Conservation (phyloP, 2,797 vertebrate genomes). For the Sylvia borin region DNA sequence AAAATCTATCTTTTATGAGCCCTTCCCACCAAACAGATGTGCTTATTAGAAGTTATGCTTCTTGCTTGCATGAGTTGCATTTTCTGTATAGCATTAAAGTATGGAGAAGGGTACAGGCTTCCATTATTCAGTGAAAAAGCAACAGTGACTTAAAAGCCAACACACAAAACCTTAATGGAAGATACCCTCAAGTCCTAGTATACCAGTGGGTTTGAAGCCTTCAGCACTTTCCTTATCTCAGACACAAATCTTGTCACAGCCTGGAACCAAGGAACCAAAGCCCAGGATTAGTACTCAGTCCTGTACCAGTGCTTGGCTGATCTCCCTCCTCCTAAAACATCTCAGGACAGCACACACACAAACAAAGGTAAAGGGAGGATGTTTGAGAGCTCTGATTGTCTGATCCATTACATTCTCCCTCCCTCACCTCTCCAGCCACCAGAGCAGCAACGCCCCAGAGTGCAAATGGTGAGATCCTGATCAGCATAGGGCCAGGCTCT, state of each 20-base stretch:
- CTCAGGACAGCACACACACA: not conserved
- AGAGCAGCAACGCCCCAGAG: fast-evolving
- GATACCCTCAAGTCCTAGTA: not conserved
- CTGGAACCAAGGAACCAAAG: not conserved
- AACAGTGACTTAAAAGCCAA: not conserved
- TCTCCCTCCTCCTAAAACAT: not conserved
- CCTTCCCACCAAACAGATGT: not conserved
- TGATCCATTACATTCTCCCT: not conserved
- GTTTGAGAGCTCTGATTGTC: not conserved
- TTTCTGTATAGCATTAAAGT: not conserved
- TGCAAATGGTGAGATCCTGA: fast-evolving
- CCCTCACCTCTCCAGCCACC: not conserved
- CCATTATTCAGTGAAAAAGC: not conserved
- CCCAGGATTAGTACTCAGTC: not conserved
- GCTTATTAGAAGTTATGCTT: not conserved
- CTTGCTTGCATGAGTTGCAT: not conserved
- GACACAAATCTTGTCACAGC: not conserved
- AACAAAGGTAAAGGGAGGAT: not conserved
- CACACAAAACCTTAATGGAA: not conserved
- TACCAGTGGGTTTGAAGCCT: not conserved
- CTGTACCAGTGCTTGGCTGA: not conserved
- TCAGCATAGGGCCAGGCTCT: not conserved
- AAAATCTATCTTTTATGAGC: not conserved
- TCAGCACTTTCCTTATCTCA: not conserved
- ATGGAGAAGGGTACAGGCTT: not conserved